Percentiles rank a stretch among this genome's conserved stretches.
Evolutionary conservation across 2,113 vertebrate species (phyloP).

Genomic region (Pyrgilauda ruficollis): DNA sequence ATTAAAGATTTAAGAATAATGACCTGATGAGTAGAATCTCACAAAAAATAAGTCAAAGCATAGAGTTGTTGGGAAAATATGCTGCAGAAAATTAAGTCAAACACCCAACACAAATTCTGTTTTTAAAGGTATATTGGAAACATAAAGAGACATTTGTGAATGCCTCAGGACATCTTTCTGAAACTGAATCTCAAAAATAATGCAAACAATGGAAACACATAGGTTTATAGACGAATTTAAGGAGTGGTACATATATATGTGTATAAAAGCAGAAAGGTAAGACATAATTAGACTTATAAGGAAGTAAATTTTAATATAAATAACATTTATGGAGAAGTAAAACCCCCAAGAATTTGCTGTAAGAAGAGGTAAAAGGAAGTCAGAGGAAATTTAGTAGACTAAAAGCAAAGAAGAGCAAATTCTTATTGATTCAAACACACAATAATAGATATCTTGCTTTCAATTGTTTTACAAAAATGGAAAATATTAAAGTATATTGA

Average conservation of each 20-base stretch:
- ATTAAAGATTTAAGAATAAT: neutral
- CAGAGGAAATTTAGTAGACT: neutral
- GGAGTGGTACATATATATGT: fast-evolving
- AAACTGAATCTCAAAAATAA: neutral
- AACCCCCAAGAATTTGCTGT: neutral
- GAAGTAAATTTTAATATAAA: neutral
- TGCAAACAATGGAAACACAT: fast-evolving
- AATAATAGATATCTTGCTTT: neutral
- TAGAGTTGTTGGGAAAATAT: neutral
- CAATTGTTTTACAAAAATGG: neutral
- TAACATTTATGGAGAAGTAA: neutral
- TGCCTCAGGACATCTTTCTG: neutral
- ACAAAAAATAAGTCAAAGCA: neutral
- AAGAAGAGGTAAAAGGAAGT: neutral
- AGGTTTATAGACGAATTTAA: neutral
- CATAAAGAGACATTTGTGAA: neutral
- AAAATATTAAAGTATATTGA: neutral
- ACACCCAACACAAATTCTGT: neutral
- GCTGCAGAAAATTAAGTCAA: neutral
- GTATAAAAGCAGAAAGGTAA: neutral
- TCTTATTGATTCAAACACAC: neutral
- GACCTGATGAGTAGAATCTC: neutral
- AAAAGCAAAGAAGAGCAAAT: neutral
- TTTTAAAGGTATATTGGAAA: neutral
- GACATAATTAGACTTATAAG: neutral